Conservation (phyloP, 2,797 vertebrate genomes). For the Platyrinchus mystaceus region DNA sequence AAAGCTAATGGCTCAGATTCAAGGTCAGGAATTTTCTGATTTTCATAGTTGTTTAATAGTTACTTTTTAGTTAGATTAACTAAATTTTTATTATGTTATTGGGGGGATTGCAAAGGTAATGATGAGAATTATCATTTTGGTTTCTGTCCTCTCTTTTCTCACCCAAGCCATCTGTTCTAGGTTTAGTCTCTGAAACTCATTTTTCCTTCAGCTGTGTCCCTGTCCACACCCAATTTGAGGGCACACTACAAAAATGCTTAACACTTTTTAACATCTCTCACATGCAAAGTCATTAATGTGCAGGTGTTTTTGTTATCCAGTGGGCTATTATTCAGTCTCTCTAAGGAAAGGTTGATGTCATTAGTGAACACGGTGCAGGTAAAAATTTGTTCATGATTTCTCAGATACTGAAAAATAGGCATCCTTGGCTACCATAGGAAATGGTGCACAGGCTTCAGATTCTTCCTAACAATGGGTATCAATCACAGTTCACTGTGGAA, state of each 20-base stretch:
- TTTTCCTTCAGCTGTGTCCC: not conserved
- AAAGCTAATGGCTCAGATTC: not conserved
- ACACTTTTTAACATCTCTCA: not conserved
- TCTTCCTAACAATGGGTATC: not conserved
- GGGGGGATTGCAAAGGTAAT: not conserved
- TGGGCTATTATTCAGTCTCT: fast-evolving
- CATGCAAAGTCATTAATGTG: not conserved
- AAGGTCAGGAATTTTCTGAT: not conserved
- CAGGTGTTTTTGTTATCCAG: not conserved
- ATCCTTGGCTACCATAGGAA: not conserved
- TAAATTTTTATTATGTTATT: not conserved
- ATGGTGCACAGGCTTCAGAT: not conserved
- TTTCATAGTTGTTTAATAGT: not conserved
- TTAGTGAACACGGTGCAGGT: not conserved
- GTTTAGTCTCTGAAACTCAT: fast-evolving
- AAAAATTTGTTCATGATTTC: not conserved
- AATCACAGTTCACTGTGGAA: not conserved
- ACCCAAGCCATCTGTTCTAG: not conserved
- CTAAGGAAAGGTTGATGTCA: not conserved
- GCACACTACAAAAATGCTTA: not conserved
- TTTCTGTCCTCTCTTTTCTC: not conserved
- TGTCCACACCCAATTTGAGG: not conserved
- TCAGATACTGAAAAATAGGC: not conserved
- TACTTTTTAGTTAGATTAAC: not conserved
- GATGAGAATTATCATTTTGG: not conserved